Conservation (phyloP, 2,797 vertebrate genomes). For the Natrix natrix region DNA sequence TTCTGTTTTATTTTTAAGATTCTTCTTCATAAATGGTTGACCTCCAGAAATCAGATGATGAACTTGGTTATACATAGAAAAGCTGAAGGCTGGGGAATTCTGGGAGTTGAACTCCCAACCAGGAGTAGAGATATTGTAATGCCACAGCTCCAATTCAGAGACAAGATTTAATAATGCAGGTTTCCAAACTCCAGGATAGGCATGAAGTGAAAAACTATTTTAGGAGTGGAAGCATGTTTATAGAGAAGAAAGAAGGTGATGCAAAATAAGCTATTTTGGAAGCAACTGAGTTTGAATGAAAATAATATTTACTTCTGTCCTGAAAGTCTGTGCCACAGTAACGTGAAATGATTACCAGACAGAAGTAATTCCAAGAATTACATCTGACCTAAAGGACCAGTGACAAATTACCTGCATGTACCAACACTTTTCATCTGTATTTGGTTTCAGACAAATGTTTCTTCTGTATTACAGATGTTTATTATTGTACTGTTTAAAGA, state of each 20-base stretch:
- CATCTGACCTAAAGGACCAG: conserved; percentile 10
- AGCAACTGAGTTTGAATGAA: background rate
- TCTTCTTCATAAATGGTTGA: background rate
- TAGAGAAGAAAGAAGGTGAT: background rate
- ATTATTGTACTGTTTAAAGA: conserved; percentile 9
- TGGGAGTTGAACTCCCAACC: background rate
- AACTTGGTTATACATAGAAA: background rate
- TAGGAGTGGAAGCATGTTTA: background rate
- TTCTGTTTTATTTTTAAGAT: background rate
- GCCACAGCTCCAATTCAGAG: background rate
- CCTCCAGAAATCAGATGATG: background rate
- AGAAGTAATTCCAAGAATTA: background rate
- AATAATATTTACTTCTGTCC: background rate
- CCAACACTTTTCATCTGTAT: conserved; percentile 3
- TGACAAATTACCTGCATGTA: background rate
- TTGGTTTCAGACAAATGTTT: conserved; percentile 2
- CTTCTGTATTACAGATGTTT: conserved; percentile 20
- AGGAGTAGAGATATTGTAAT: background rate
- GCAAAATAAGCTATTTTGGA: background rate
- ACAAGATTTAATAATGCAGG: background rate
- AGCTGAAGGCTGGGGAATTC: background rate
- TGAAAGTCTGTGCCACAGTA: background rate
- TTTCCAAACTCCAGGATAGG: background rate
- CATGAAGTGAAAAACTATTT: background rate
- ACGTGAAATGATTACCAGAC: conserved; percentile 17